phyloP scores from a whole-genome alignment of 2,113 vertebrate species.

The Hemiscyllium ocellatum region DNA sequence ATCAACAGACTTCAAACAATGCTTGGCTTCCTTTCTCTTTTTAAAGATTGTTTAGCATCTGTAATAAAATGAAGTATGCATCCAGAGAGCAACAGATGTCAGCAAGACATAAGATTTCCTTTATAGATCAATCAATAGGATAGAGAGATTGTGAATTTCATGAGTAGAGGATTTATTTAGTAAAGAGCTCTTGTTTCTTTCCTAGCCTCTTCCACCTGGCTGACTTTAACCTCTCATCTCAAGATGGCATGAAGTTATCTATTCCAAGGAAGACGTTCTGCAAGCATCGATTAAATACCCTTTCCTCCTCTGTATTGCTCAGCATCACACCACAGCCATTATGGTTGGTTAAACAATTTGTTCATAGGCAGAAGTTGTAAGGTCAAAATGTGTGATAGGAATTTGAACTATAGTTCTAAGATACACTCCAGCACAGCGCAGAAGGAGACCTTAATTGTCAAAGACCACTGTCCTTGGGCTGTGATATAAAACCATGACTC shows the following conservation, averaged over 20 bases:
- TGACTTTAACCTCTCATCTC: background rate
- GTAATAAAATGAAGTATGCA: background rate
- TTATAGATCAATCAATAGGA: background rate
- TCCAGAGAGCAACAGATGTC: background rate
- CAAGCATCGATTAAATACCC: background rate
- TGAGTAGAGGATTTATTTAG: background rate
- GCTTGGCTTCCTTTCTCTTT: background rate
- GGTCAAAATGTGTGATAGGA: background rate
- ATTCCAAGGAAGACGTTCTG: background rate
- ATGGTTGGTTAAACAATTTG: background rate
- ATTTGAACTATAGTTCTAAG: background rate
- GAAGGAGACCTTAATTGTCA: background rate
- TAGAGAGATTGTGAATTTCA: background rate
- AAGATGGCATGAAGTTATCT: background rate
- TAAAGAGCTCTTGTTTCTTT: background rate
- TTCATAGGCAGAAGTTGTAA: background rate
- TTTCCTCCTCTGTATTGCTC: background rate
- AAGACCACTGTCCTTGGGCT: background rate
- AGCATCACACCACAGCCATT: background rate
- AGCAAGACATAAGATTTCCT: background rate
- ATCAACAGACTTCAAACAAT: background rate
- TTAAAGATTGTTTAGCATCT: background rate
- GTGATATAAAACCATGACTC: background rate
- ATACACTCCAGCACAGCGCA: background rate
- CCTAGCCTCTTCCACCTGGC: background rate